Percentiles rank a stretch among this genome's conserved stretches.
Evolutionary conservation across 2,113 vertebrate species (phyloP).

Genomic region (Cranoglanis bouderius): DNA sequence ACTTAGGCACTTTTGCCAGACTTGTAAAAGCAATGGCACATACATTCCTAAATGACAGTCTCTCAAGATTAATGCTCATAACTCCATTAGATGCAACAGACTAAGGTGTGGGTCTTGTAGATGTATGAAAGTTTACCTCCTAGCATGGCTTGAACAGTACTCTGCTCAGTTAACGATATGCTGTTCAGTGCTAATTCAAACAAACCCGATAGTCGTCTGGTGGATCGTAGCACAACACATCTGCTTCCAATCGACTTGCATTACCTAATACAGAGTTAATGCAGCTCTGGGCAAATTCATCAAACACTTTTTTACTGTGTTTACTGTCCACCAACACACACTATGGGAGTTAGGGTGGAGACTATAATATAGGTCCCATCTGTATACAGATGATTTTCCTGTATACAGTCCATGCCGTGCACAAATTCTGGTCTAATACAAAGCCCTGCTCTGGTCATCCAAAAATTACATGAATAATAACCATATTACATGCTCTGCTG

Average conservation of each 20-base stretch:
- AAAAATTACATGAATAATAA: constrained; percentile 67
- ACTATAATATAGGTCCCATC: constrained; percentile 51
- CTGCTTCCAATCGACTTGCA: constrained; percentile 49
- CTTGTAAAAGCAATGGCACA: background rate
- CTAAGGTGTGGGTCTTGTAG: background rate
- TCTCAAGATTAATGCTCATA: constrained; percentile 28
- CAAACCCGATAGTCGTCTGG: constrained; percentile 40
- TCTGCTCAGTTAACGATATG: constrained; percentile 30
- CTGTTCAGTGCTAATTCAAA: constrained; percentile 33
- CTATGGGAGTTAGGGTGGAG: constrained; percentile 45
- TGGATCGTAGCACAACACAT: constrained; percentile 43
- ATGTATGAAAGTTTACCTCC: background rate
- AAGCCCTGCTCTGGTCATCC: constrained; percentile 56
- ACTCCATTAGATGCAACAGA: constrained; percentile 14
- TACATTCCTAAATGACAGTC: constrained; percentile 5
- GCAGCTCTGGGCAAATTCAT: constrained; percentile 38
- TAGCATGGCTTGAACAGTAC: background rate
- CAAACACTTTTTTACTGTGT: constrained; percentile 46
- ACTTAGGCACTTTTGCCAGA: constrained; percentile 24
- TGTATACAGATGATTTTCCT: constrained; percentile 64
- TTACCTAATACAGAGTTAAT: constrained; percentile 48
- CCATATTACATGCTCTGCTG: constrained; percentile 67
- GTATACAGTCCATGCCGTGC: constrained; percentile 42
- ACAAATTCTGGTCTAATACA: constrained; percentile 57
- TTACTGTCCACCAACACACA: constrained; percentile 43